Evolutionary conservation across 2,888 invertebrate genomes (phyloP), one percentile per base, ranked within the genome.

Genomic region (Apodemia mormo): DNA sequence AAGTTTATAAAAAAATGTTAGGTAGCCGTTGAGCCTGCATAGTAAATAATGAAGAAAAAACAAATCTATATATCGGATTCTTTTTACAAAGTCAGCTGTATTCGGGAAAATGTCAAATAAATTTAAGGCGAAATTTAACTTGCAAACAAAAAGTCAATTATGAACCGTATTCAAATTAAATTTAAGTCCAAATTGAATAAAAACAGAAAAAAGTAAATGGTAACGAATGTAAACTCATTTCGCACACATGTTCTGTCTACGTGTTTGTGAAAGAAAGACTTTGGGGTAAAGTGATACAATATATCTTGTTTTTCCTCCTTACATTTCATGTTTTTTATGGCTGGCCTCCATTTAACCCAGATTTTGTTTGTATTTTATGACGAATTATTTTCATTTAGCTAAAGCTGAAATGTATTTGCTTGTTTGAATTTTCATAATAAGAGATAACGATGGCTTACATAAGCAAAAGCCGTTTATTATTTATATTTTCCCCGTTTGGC

Each of bases 251-350:
- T 58, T 58, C 58, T 58, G 30, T 58, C 58, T 58, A 58, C 58
- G 58, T 58, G 58, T 58, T 58, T 58, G 58, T 58, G 30, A 30
- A 12, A 30, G 58, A 58, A 58, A 58, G 58, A 33, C 58, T 58
- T 58, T 58, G 58, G 58, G 58, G 29, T 58, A 58, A 58, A 58
- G 58, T 58, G 58, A 58, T 58, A 58, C 30, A 58, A 58, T 58
- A 58, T 58, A 58, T 58, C 58, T 58, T 58, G 58, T 58, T 58
- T 58, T 56, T 58, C 30, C 58, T 29, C 30, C 58, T 58, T 58
- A 58, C 58, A 12, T 58, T 58, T 33, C 58, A 29, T 58, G 58
- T 58, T 58, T 58, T 56, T 58, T 58, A 58, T 30, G 58, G 58
- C 30, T 14, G 12, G 30, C 58, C 58, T 49, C 49, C 49, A 49